Conservation (phyloP, 2,888 invertebrate genomes). For the Tribolium freemani region DNA sequence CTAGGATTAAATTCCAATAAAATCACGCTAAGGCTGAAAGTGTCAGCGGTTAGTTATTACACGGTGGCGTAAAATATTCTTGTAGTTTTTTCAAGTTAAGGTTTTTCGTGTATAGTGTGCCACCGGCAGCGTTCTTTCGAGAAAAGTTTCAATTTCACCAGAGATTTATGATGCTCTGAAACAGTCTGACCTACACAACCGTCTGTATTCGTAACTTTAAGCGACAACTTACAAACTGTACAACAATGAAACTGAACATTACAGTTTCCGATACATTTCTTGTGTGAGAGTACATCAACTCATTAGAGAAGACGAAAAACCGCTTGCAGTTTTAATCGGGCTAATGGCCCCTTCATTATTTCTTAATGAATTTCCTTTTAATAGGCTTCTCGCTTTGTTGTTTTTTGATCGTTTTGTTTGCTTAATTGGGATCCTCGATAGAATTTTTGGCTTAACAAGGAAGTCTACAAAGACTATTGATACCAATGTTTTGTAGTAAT, state of each 20-base stretch:
- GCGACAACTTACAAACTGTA: slow-evolving; percentile 21
- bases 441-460: neutral
- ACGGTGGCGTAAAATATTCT: neutral
- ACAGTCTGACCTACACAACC: slow-evolving; percentile 32
- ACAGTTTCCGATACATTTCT: slow-evolving; percentile 1
- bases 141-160: neutral
- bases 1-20: slow-evolving; percentile 9
- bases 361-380: slow-evolving; percentile 33
- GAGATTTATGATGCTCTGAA: slow-evolving; percentile 1
- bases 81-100: slow-evolving; percentile 11
- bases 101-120: slow-evolving; percentile 15
- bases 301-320: neutral
- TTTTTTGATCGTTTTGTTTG: neutral
- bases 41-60: slow-evolving; percentile 25
- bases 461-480: neutral
- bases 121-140: slow-evolving; percentile 13
- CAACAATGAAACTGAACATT: slow-evolving; percentile 13
- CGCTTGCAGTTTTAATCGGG: slow-evolving; percentile 14
- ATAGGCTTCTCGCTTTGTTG: neutral
- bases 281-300: neutral
- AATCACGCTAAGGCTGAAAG: neutral
- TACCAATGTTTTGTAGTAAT: neutral
- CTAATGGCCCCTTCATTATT: slow-evolving; percentile 30
- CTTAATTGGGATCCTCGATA: neutral
- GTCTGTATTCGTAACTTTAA: slow-evolving; percentile 29